These are phyloP conservation scores for Esox niger DNA, from an alignment of 2,113 vertebrate species.

Conservation along the genomic window DNA sequence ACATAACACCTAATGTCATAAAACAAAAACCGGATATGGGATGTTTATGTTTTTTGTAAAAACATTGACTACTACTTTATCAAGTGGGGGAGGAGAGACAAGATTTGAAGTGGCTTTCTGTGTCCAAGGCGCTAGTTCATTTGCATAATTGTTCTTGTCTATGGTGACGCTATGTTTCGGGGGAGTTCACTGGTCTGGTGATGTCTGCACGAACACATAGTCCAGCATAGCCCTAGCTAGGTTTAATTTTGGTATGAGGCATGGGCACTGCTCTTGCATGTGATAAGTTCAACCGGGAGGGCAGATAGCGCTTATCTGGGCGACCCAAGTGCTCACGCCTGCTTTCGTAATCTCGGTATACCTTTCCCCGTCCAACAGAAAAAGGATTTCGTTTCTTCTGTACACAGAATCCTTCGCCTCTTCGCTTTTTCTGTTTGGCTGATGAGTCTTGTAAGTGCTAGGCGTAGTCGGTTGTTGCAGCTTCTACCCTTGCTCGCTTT, in stretches of 20 bases:
- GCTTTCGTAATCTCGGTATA: slow-evolving; percentile 74
- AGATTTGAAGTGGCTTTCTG: slow-evolving; percentile 77
- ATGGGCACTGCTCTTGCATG: slow-evolving; percentile 75
- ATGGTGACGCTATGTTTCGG: slow-evolving; percentile 84
- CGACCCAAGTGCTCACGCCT: slow-evolving; percentile 68
- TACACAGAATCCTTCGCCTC: slow-evolving; percentile 52
- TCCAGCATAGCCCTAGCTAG: slow-evolving; percentile 71
- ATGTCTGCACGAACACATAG: slow-evolving; percentile 70
- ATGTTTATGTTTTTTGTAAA: slow-evolving; percentile 31
- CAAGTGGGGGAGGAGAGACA: slow-evolving; percentile 67
- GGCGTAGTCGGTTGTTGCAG: slow-evolving; percentile 60
- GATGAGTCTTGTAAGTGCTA: slow-evolving; percentile 74
- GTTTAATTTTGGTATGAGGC: slow-evolving; percentile 83
- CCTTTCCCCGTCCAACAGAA: slow-evolving; percentile 69
- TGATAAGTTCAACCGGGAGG: slow-evolving; percentile 68
- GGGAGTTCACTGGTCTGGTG: slow-evolving; percentile 71
- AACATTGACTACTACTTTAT: slow-evolving; percentile 42
- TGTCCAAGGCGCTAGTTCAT: slow-evolving; percentile 78
- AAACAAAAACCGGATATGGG: slow-evolving; percentile 26
- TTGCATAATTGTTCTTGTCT: slow-evolving; percentile 98
- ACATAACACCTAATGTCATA: slow-evolving; percentile 41
- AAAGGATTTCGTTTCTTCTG: slow-evolving; percentile 41
- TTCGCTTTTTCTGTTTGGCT: slow-evolving; percentile 65
- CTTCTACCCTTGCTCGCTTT: slow-evolving; percentile 44
- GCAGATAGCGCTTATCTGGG: slow-evolving; percentile 77